These are phyloP conservation scores for Macrochelys suwanniensis DNA, from an alignment of 2,797 vertebrate genomes.

Conservation along the genomic window DNA sequence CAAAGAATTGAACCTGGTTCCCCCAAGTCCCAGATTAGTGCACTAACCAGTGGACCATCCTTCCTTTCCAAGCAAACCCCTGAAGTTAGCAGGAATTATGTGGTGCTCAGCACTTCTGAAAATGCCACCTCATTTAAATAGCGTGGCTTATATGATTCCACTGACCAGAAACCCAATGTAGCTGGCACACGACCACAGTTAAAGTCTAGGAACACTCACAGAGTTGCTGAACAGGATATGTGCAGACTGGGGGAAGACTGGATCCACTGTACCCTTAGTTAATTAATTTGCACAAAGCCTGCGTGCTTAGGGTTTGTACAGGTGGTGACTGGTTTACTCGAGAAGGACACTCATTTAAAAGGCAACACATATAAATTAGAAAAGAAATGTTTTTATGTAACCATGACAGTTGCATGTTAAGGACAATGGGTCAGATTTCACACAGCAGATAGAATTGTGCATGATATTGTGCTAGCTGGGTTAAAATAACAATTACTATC, in stretches of 20 bases:
- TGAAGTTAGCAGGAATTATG: not conserved
- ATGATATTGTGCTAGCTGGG: not conserved
- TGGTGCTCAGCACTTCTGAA: not conserved
- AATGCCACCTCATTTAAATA: not conserved
- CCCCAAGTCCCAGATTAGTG: not conserved
- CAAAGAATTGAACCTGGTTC: not conserved
- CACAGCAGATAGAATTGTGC: not conserved
- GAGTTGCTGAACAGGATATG: not conserved
- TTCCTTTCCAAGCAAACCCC: rapidly evolving
- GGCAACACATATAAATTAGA: slow-evolving; percentile 21
- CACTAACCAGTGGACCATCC: not conserved
- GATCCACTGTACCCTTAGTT: not conserved
- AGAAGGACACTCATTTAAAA: not conserved
- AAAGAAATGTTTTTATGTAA: slow-evolving; percentile 38
- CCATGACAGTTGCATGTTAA: not conserved
- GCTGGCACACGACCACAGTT: not conserved
- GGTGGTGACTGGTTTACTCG: slow-evolving; percentile 5
- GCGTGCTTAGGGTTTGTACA: not conserved
- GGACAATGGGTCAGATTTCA: not conserved
- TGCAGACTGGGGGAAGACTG: not conserved
- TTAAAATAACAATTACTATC: not conserved
- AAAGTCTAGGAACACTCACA: not conserved
- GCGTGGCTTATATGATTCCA: not conserved
- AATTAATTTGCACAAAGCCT: slow-evolving; percentile 19
- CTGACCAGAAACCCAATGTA: not conserved